Conservation (phyloP, 1,140 invertebrate species). For the Atta colombica region DNA sequence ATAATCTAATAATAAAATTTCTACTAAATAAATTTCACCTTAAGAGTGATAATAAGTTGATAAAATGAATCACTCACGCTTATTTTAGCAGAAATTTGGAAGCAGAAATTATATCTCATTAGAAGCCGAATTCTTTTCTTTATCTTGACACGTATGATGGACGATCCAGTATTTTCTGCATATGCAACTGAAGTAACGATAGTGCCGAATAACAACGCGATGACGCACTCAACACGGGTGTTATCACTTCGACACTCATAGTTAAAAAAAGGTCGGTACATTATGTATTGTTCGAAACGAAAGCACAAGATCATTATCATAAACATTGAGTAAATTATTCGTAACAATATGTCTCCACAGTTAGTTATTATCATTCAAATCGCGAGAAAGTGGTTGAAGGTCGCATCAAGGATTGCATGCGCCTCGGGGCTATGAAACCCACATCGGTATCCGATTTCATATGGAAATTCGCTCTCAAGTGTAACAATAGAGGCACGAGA, state of each 20-base stretch:
- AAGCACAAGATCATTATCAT: neutral
- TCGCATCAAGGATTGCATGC: conserved; percentile 36
- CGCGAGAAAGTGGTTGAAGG: conserved; percentile 23
- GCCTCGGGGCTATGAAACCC: conserved; percentile 28
- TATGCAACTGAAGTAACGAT: neutral
- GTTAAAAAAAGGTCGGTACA: neutral
- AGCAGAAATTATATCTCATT: neutral
- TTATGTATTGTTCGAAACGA: neutral
- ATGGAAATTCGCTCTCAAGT: conserved; percentile 19
- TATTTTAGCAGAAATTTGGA: neutral
- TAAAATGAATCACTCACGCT: neutral
- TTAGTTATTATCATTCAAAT: conserved; percentile 22
- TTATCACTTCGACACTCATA: neutral
- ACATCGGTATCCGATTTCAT: neutral
- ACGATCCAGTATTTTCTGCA: neutral
- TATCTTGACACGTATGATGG: neutral
- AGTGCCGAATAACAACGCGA: neutral
- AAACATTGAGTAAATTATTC: neutral
- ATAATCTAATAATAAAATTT: neutral
- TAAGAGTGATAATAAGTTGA: neutral
- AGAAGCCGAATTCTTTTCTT: neutral
- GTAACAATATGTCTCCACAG: too few relatives aligned
- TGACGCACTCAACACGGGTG: neutral
- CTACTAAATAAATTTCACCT: neutral
- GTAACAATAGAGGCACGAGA: neutral